Base-by-base conservation (phyloP, 2,888 invertebrate genomes). In the Rhodophaea formosa region DNA sequence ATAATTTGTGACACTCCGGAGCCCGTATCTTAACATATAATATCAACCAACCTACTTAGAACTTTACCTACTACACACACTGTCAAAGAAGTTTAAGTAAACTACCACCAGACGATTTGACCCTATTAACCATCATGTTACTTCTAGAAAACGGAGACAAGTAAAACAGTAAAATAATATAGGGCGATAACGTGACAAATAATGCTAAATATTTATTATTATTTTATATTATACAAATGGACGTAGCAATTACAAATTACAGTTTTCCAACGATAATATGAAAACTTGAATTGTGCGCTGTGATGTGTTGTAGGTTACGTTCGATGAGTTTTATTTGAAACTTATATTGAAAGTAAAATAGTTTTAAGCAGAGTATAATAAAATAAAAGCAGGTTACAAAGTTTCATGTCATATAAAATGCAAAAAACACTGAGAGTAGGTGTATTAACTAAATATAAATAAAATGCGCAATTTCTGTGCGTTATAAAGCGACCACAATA, bases 191-290 rank as follows among this genome's bases (percentile, higher is more conserved):
- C 44, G 51, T 65, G 65, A 69, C 62, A 73, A 71, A 75, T 66
- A 70, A 72, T 62, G 63, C 67, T 74, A 69, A 70, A 66, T 67
- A 67, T 68, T 61, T 57, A 59, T 61, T 67, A 69, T 65, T 58
- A 57, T 69, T 77, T 67, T 74, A 73, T 79, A 79, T 75, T 72
- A 79, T 79, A 84, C 76, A 84, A 84, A 82, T 87, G 87, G 86
- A 87, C 87, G 86, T 81, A 77, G 79, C 68, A 74, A 73, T 80
- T 80, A 77, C 72, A 79, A 73, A 71, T 64, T 62, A 23, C 23
- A 59, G 53, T 53, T 51, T 54, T 62, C 53, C 57, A 58, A 62
- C 65, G 69, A 68, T 66, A 67, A 69, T 65, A 61, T 23, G 44
- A 54, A 30, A 47, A 49, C 43, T 39, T 42, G 49, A 47, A n/a